These are phyloP conservation scores for Anoura caudifer DNA, from an alignment of 2,113 vertebrate genomes.

Conservation along the genomic window DNA sequence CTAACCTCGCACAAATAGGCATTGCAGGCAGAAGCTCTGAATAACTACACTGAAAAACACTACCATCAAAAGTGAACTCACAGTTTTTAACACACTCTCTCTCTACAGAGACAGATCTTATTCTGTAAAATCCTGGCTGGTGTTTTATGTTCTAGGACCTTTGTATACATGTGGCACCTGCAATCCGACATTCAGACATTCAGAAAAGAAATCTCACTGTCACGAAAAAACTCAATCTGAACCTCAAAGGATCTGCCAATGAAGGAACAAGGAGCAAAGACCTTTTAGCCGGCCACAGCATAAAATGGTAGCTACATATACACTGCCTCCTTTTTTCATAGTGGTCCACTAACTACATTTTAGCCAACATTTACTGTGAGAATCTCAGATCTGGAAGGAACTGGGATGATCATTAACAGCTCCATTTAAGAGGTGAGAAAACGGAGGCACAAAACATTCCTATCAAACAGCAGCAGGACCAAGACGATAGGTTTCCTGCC, in stretches of 20 bases:
- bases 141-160: constrained; percentile 22
- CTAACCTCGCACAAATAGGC: not conserved
- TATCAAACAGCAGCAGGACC: not conserved
- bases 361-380: constrained; percentile 15
- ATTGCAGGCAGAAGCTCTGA: constrained; percentile 21
- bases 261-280: constrained; percentile 16
- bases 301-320: constrained; percentile 30
- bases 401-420: not conserved
- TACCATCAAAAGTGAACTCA: not conserved
- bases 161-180: not conserved
- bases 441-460: not conserved
- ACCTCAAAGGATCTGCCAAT: not conserved
- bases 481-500: constrained; percentile 3
- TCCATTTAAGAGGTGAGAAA: constrained; percentile 11
- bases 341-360: constrained; percentile 3
- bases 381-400: constrained; percentile 8
- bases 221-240: not conserved
- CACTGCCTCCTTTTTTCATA: not conserved
- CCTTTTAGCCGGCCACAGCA: not conserved
- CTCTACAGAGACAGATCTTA: not conserved
- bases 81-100: not conserved
- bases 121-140: constrained; percentile 12
- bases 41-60: constrained; percentile 22
- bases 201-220: not conserved
- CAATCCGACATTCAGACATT: not conserved